Evolutionary conservation across 2,888 invertebrate genomes (phyloP), one percentile per base, ranked within the genome.

Genomic region (Acleris laterana): DNA sequence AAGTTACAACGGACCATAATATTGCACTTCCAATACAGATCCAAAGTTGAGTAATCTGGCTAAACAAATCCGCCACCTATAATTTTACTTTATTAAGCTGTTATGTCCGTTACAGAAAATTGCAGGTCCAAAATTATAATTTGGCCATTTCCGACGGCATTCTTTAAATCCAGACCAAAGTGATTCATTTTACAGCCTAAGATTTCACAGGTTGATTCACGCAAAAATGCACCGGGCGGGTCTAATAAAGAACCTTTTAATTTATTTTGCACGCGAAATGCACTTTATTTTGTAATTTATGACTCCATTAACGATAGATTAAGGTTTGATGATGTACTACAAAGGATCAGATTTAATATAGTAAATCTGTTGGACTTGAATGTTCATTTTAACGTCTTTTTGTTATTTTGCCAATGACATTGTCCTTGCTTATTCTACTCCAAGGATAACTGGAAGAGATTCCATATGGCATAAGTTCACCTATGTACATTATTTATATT

Each of bases 201-300:
- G 70, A 62, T 61, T 68, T 46, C 62, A 70, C 65, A 60, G 53
- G 62, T 58, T 83, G 83, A 84, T 62, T 84, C 84, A 83, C 70
- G 62, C 74, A 83, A 79, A 82, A 82, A 83, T 83, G 81, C 81
- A 82, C 76, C 69, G 71, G 64, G 2, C 67, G 72, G 75, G 69
- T 65, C 71, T 70, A 66, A 59, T 57, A 57, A 53, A 28, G 50
- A 53, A 50, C 44, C 16, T 60, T 61, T 65, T 56, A 49, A 50
- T 38, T 46, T 62, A 56, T 61, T 65, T 61, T 50, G 50, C 51
- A 59, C 49, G 53, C 55, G 20, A 52, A 60, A 59, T 62, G 59
- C 62, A 63, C 62, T 66, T 66, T 51, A 66, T 62, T 66, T 66
- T 48, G 48, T 50, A 57, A 66, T 66, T 66, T 62, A 66, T 46